phyloP scores from a whole-genome alignment of 92 coral and sea anemone species.

The Porites evermanni region DNA sequence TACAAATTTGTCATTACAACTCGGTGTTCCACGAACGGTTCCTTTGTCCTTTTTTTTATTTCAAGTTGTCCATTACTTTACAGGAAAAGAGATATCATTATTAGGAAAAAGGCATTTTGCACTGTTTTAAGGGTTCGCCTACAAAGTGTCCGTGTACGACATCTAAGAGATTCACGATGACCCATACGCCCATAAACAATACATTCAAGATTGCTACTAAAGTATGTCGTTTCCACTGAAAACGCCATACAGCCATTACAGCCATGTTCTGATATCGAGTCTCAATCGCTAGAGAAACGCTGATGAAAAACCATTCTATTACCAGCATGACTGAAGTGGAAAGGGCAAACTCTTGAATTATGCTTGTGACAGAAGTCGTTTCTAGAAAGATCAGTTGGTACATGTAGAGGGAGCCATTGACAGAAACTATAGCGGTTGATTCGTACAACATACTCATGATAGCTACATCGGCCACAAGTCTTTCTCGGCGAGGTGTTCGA shows the following conservation, averaged over 20 bases:
- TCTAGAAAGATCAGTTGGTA: too few species aligned
- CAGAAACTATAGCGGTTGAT: neutral
- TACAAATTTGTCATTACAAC: too few species aligned
- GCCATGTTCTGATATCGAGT: conserved; percentile 55
- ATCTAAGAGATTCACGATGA: neutral
- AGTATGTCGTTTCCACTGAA: neutral
- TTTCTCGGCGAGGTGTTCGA: neutral
- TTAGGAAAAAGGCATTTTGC: neutral
- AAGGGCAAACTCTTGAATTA: too few species aligned
- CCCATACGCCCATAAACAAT: neutral
- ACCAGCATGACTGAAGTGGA: neutral
- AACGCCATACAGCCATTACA: conserved; percentile 34
- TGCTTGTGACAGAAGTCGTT: too few species aligned
- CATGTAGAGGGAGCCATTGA: too few species aligned
- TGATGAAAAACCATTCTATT: conserved; percentile 24
- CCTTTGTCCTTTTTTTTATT: too few species aligned
- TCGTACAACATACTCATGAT: neutral
- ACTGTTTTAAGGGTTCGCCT: neutral
- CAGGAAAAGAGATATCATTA: too few species aligned
- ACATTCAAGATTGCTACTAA: neutral
- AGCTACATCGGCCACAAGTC: conserved; percentile 14
- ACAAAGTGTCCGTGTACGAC: neutral
- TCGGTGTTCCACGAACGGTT: too few species aligned
- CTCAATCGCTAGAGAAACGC: conserved; percentile 39
- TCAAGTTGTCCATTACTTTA: too few species aligned